phyloP scores from a whole-genome alignment of 23 tunicate genomes.

The Clavelina lepadiformis region DNA sequence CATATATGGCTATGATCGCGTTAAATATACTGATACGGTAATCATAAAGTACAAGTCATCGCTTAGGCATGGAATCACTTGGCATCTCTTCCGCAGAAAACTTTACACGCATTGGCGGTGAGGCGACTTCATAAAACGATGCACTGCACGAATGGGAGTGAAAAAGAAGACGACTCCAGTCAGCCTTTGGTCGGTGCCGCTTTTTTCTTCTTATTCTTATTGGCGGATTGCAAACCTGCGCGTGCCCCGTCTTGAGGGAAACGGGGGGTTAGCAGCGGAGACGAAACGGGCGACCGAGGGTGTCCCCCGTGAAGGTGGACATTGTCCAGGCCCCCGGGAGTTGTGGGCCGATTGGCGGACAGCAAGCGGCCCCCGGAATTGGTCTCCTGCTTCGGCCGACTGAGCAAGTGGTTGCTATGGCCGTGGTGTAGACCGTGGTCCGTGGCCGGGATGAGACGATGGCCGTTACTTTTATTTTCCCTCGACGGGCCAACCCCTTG shows the following conservation, averaged over 20 bases:
- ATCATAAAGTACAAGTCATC: no score
- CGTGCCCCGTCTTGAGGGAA: constrained; percentile 7
- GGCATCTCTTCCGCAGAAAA: no score
- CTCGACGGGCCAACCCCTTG: no score
- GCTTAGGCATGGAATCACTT: no score
- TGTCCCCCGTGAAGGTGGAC: constrained; percentile 1
- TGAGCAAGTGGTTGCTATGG: no score
- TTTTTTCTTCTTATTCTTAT: constrained; percentile 10
- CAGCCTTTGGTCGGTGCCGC: background rate
- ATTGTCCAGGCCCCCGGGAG: constrained; percentile 2
- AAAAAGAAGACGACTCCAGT: background rate
- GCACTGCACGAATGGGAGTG: constrained; percentile 10
- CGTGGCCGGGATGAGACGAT: background rate
- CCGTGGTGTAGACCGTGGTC: background rate
- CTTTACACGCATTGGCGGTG: no score
- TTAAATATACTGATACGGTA: no score
- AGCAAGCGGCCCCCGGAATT: no score
- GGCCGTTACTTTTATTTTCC: constrained; percentile 8
- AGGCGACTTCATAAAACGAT: no score
- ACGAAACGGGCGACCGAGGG: background rate
- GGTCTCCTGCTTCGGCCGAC: no score
- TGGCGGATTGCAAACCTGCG: constrained; percentile 8
- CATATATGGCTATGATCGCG: no score
- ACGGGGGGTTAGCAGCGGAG: constrained; percentile 27
- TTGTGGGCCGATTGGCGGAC: constrained; percentile 1